Evolutionary conservation across 64 coral and sea anemone species (phyloP), one percentile per base, ranked within the genome.

Genomic region (Stichodactyla helianthus): DNA sequence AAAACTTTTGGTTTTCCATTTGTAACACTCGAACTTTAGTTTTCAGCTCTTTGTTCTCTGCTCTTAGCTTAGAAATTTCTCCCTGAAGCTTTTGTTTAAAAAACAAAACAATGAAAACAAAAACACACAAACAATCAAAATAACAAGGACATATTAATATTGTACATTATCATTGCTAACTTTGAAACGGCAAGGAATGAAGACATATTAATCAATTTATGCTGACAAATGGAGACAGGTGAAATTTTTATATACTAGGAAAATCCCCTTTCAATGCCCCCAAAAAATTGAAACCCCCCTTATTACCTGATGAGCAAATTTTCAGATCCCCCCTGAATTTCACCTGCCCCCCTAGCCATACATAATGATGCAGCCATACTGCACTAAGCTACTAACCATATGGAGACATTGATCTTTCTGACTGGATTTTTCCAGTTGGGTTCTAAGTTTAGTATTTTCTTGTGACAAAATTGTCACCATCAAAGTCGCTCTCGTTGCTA

Each of bases 401-500:
- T 80, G 44, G 16, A 20, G 52, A 52, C 31, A 80, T 80, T 53
- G 10, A 80, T 80, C 35, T 14, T 80, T 80, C 44, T 80, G 44
- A 80, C 35, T 20, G 51, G 5, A 52, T 15, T 84, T 10, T 25
- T 84, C n/a, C 6, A 84, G 55, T 84, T 84, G 82, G 2, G 4
- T 23, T 54, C 82, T 84, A 20, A 84, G 55, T 10, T 58, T 55
- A 23, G 6, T 63, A 51, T 84, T 84, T 84, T 84, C 82, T 84
- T 84, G 23, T 13, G 82, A 84, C 9, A 84, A 13, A 57, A 84
- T 84, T 17, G 17, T 59, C 16, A 84, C 82, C 82, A 84, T 84
- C 31, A 84, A 15, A 17, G 82, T 84, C 23, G 82, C 82, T 23
- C 82, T 84, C 14, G 54, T 84, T 28, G 82, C 82, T 61, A 84